These are phyloP conservation scores for Leptinotarsa juncta DNA, from an alignment of 2,888 invertebrate species.

Conservation along the genomic window DNA sequence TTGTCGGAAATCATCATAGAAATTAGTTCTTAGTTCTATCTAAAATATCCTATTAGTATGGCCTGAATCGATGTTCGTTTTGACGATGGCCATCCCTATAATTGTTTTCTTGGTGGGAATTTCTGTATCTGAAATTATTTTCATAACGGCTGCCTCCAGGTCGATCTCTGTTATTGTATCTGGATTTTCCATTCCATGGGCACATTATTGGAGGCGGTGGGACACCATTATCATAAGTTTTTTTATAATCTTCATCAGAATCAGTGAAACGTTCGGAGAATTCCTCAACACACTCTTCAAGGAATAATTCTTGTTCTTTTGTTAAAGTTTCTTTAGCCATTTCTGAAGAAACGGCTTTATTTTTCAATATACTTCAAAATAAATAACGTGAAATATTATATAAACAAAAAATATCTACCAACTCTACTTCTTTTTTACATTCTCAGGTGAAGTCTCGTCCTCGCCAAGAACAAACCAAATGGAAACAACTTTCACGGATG, in stretches of 20 bases:
- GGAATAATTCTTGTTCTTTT: constrained; percentile 62
- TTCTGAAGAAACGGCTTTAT: not conserved
- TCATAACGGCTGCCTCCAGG: constrained; percentile 35
- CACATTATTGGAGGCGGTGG: constrained; percentile 64
- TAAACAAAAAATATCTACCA: no score
- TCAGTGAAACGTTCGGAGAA: constrained; percentile 65
- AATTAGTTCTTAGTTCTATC: not conserved
- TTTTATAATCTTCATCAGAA: constrained; percentile 63
- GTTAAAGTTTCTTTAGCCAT: constrained; percentile 51
- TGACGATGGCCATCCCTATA: constrained; percentile 5
- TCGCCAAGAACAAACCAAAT: no score
- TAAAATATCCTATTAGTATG: constrained; percentile 5
- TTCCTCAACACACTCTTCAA: constrained; percentile 63
- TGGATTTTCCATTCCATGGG: constrained; percentile 61
- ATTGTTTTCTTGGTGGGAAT: constrained; percentile 20
- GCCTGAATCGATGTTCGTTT: constrained; percentile 11
- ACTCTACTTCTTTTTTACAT: no score
- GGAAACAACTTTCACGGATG: no score
- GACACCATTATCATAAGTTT: constrained; percentile 59
- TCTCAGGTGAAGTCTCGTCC: no score
- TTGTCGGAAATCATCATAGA: no score
- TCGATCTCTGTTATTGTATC: constrained; percentile 42
- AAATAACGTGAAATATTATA: no score
- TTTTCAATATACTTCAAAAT: not conserved
- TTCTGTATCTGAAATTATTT: constrained; percentile 31